Evolutionary conservation across 1,140 invertebrate genomes (phyloP).

Genomic region (Cherax quadricarinatus): DNA sequence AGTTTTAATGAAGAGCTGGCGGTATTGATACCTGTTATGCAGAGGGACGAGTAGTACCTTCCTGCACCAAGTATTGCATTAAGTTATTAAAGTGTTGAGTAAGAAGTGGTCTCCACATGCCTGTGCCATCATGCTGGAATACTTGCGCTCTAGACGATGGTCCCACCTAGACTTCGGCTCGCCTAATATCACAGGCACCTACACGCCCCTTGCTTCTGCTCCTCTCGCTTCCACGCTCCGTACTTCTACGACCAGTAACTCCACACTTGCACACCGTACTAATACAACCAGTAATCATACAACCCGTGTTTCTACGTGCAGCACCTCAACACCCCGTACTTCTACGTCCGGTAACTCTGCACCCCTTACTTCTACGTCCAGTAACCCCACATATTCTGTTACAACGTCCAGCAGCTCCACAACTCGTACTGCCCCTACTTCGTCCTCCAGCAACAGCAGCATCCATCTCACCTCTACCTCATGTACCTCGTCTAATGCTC

Average conservation of each 20-base stretch:
- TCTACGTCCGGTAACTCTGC: neutral
- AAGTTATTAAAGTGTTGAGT: neutral
- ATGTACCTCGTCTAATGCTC: too few relatives aligned
- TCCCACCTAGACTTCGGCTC: slow-evolving; percentile 18
- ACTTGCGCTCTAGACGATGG: slow-evolving; percentile 21
- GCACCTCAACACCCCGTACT: neutral
- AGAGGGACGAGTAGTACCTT: too few relatives aligned
- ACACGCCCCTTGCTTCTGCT: neutral
- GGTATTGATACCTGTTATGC: too few relatives aligned
- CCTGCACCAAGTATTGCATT: too few relatives aligned
- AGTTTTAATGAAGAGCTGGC: too few relatives aligned
- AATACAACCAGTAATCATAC: neutral
- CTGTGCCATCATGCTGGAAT: slow-evolving; percentile 13
- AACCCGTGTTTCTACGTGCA: neutral
- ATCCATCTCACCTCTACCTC: too few relatives aligned
- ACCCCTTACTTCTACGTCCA: neutral
- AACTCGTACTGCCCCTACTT: too few relatives aligned
- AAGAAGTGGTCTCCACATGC: neutral
- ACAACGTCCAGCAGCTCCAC: neutral
- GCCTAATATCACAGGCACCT: neutral
- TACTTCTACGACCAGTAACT: neutral
- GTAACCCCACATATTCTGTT: neutral
- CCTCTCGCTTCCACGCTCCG: neutral
- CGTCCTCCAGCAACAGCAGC: too few relatives aligned
- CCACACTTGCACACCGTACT: neutral